Conservation (phyloP, 2,888 invertebrate species). For the Amorpha juglandis region DNA sequence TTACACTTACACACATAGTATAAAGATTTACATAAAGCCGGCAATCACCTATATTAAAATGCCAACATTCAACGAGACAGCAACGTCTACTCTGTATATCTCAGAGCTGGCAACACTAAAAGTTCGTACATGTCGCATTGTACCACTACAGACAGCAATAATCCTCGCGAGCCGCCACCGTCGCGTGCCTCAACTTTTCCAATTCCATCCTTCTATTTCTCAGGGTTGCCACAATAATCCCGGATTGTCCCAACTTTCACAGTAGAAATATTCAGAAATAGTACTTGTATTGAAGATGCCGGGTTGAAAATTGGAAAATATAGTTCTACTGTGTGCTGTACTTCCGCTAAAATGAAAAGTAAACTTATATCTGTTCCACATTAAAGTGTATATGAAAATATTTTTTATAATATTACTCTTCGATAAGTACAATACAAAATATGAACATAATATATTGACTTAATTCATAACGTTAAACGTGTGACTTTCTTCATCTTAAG, state of each 20-base stretch:
- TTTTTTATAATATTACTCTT: too few relatives aligned
- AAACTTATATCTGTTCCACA: conserved; percentile 3
- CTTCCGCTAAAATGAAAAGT: conserved; percentile 35
- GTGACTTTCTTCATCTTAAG: too few relatives aligned
- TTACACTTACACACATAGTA: too few relatives aligned
- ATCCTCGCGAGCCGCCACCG: conserved; percentile 57
- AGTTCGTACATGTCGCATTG: conserved; percentile 55
- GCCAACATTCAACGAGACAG: conserved; percentile 24
- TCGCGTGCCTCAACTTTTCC: conserved; percentile 68
- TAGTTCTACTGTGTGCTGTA: conserved; percentile 26
- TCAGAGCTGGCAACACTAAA: conserved; percentile 44
- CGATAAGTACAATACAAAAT: too few relatives aligned
- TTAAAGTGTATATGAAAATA: neutral
- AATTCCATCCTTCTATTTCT: conserved; percentile 66
- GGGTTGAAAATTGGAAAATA: conserved; percentile 55
- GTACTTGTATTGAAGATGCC: conserved; percentile 50
- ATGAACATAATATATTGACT: too few relatives aligned
- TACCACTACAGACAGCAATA: conserved; percentile 61
- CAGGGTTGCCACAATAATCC: conserved; percentile 66
- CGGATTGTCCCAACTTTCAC: conserved; percentile 60
- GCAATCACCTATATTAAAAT: conserved; percentile 25
- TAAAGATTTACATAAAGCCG: neutral
- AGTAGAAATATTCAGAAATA: conserved; percentile 34
- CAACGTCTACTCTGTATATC: conserved; percentile 22
- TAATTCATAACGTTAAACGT: too few relatives aligned